phyloP scores from a whole-genome alignment of 2,797 vertebrate genomes.

The Chelidonichthys spinosus region DNA sequence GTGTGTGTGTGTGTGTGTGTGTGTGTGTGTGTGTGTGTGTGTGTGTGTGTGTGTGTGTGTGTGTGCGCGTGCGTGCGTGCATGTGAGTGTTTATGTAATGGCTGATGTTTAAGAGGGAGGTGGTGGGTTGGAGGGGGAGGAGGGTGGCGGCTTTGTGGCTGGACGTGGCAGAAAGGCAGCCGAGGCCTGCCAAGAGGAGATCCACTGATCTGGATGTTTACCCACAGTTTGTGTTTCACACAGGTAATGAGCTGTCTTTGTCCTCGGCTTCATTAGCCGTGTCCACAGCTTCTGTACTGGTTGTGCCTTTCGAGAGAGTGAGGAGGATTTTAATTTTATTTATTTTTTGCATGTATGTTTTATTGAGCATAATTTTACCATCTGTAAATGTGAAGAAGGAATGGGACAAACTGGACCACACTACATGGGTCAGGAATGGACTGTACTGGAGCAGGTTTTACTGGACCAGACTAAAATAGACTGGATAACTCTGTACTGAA shows the following conservation, averaged over 20 bases:
- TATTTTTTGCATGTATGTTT: conserved; percentile 20
- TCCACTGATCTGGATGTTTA: conserved; percentile 78
- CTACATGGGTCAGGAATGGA: conserved; percentile 4
- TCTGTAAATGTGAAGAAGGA: conserved; percentile 5
- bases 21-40: conserved; percentile 56
- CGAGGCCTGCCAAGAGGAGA: conserved; percentile 70
- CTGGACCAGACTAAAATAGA: not conserved
- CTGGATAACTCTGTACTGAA: not conserved
- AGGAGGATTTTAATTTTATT: conserved; percentile 51
- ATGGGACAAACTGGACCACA: not conserved
- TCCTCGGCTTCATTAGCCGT: conserved; percentile 62
- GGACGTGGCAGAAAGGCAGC: conserved; percentile 64
- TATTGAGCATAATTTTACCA: not conserved
- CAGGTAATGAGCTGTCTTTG: conserved; percentile 60
- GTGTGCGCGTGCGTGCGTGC: conserved; percentile 36
- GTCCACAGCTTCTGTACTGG: conserved; percentile 80
- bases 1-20: conserved; percentile 34
- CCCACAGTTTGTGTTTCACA: conserved; percentile 66
- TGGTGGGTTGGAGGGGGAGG: conserved; percentile 86
- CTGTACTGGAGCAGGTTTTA: conserved; percentile 27
- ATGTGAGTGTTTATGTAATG: conserved; percentile 54
- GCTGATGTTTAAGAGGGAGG: conserved; percentile 81
- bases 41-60: conserved; percentile 42
- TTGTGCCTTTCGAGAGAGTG: conserved; percentile 79
- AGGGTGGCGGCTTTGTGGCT: conserved; percentile 46